Evolutionary conservation across 2,888 invertebrate genomes (phyloP), one percentile per base, ranked within the genome.

Genomic region (Dryadula phaetusa): DNA sequence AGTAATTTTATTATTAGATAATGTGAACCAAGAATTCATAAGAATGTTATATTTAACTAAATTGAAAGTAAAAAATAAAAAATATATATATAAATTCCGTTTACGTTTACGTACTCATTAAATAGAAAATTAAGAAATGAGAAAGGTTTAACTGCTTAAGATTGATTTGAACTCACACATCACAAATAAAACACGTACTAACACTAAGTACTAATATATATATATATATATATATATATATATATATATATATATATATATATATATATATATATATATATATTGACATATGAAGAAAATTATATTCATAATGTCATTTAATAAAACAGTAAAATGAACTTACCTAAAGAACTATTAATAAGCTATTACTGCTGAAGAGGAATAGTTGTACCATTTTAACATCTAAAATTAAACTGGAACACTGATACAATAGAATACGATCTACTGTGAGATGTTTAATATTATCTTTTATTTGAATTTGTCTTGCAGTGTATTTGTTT

Each of bases 321-420:
- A 49, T 8, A 10, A n/a, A 25, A 49, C 25, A 28, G 0, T 14
- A 28, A 49, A 49, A 46, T 20, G 3, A 49, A 49, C 49, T 49
- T 7, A 52, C 52, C 52, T 16, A 52, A 16, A 16, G 1, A 16
- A 5, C 52, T 52, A 32, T 16, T 52, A 2, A 12, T 32, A 32
- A 16, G 52, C 28, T 47, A 14, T 12, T 16, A 52, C 28, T 16
- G 52, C 28, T 16, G 28, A 18, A 28, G 28, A 10, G 0, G n/a
- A 28, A 49, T 28, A 49, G 49, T 28, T 52, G 16, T 52, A 32
- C 4, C 16, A 28, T 32, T 52, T 52, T 5, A 8, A 28, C 16
- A 28, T 52, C 28, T 52, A 10, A 52, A 28, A 52, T n/a, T 52
- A 52, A 52, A 52, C 52, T 52, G 28, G 52, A 52, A 52, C 52